Percentiles rank a stretch among this genome's conserved stretches.
phyloP scores from a whole-genome alignment of 2,797 vertebrate genomes.

The Okamejei kenojei region DNA sequence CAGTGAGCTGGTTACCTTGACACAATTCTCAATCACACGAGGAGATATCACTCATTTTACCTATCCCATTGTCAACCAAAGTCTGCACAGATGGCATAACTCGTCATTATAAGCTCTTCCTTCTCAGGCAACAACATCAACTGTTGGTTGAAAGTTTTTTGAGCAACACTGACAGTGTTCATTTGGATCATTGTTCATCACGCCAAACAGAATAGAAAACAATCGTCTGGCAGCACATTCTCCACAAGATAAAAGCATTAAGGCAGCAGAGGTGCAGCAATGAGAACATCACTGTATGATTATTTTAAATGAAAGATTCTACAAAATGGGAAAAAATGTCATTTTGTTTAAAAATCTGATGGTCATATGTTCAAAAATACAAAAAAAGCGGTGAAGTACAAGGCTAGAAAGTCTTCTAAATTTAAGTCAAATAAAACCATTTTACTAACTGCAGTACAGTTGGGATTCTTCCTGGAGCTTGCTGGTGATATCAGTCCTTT shows the following conservation, averaged over 20 bases:
- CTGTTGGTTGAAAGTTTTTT: neutral
- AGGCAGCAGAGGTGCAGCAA: neutral
- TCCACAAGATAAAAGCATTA: neutral
- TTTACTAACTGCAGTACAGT: neutral
- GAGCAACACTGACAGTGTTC: neutral
- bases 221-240: no score
- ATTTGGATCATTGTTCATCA: neutral
- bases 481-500: constrained; percentile 23
- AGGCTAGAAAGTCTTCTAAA: neutral
- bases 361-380: neutral
- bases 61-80: no score
- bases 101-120: neutral
- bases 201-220: neutral
- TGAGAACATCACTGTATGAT: neutral
- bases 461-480: constrained; percentile 10
- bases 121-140: neutral
- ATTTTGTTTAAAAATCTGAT: neutral
- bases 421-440: neutral
- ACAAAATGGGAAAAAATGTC: neutral
- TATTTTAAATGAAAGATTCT: neutral
- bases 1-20: no score
- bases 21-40: no score
- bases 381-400: neutral
- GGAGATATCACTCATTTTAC: no score
- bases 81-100: neutral